These are phyloP conservation scores for Sprattus sprattus DNA, from an alignment of 2,113 vertebrate species.

Conservation along the genomic window DNA sequence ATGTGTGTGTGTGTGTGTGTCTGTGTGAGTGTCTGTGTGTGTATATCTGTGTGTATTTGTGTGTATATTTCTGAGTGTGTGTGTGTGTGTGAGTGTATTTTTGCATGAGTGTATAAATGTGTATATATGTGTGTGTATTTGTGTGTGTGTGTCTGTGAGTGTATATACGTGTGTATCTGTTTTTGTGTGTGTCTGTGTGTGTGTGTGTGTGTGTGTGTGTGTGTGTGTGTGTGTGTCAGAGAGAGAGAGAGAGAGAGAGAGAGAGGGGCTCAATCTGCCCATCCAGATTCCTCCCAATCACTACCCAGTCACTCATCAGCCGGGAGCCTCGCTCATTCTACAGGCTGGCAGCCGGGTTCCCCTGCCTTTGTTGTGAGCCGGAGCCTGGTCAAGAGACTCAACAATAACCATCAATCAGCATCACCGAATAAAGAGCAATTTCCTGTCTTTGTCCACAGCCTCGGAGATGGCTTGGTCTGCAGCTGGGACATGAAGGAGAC, in stretches of 20 bases:
- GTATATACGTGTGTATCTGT: not conserved
- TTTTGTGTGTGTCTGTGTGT: not conserved
- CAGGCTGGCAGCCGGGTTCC: too few species aligned
- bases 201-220: too few species aligned
- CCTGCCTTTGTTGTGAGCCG: too few species aligned
- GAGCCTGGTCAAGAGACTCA: not conserved
- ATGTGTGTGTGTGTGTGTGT: not conserved
- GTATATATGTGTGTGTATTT: not conserved
- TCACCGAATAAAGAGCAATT: not conserved
- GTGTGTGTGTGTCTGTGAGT: not conserved
- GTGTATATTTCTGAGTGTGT: not conserved
- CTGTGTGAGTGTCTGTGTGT: not conserved
- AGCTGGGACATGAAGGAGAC: not conserved
- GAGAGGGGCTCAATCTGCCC: not conserved
- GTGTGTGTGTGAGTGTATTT: not conserved
- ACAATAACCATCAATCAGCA: not conserved
- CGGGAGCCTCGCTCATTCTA: not conserved
- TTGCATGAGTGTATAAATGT: not conserved
- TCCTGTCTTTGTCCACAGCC: not conserved
- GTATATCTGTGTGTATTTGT: not conserved
- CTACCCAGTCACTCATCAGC: not conserved
- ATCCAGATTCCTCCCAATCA: not conserved
- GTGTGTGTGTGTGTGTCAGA: not conserved
- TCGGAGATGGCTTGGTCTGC: not conserved
- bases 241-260: too few species aligned